These are phyloP conservation scores for Dascyllus trimaculatus DNA, from an alignment of 2,113 vertebrate species.

Conservation along the genomic window DNA sequence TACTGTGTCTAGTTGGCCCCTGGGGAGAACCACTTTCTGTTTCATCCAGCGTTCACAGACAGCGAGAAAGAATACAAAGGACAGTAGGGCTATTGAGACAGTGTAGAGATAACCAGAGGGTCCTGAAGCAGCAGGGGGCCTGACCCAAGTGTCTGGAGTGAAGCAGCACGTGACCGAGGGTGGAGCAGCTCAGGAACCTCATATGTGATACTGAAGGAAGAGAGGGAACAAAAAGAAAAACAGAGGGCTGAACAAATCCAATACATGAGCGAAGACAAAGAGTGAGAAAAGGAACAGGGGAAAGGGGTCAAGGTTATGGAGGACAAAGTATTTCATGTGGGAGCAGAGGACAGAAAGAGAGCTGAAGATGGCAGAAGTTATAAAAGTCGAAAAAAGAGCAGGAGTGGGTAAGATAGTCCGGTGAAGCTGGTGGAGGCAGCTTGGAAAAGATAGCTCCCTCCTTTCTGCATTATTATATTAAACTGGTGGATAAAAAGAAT, in stretches of 20 bases:
- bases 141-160: slow-evolving; percentile 53
- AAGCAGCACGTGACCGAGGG: slow-evolving; percentile 43
- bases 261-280: slow-evolving; percentile 17
- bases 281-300: slow-evolving; percentile 7
- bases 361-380: slow-evolving; percentile 8
- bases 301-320: slow-evolving; percentile 58
- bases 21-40: slow-evolving; percentile 31
- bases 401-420: slow-evolving; percentile 23
- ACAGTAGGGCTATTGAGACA: slow-evolving; percentile 14
- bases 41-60: slow-evolving; percentile 33
- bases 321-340: slow-evolving; percentile 36
- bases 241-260: slow-evolving; percentile 29
- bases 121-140: slow-evolving; percentile 50
- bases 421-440: slow-evolving; percentile 41
- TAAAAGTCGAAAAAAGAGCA: slow-evolving; percentile 17
- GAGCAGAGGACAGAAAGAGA: slow-evolving; percentile 26
- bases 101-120: slow-evolving; percentile 40
- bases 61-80: slow-evolving; percentile 23
- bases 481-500: slow-evolving; percentile 75
- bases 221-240: slow-evolving; percentile 30
- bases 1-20: slow-evolving; percentile 28
- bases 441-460: slow-evolving; percentile 52
- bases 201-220: slow-evolving; percentile 42
- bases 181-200: slow-evolving; percentile 48
- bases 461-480: slow-evolving; percentile 74